These are phyloP conservation scores for Bugulina stolonifera DNA, from an alignment of 2,888 invertebrate genomes.

Conservation along the genomic window DNA sequence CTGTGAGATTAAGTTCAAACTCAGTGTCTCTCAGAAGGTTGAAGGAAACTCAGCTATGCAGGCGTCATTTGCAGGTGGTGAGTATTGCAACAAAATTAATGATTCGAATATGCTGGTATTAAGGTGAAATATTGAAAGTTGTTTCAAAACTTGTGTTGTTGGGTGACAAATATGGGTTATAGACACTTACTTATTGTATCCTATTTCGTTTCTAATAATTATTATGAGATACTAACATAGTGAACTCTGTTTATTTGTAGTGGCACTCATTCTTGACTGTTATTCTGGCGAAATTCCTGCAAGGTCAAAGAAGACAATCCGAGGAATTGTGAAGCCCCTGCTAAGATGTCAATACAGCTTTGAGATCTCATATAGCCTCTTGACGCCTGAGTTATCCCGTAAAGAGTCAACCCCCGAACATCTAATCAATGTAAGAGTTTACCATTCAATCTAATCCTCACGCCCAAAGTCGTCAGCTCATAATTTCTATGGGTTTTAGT, in stretches of 20 bases:
- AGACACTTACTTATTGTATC: too few species aligned
- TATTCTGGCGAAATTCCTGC: conserved; percentile 43
- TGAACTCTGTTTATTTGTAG: neutral
- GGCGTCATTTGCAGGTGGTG: neutral
- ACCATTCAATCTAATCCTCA: too few species aligned
- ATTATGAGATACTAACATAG: too few species aligned
- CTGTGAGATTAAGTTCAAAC: conserved; percentile 45
- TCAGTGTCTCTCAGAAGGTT: conserved; percentile 41
- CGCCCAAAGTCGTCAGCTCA: too few species aligned
- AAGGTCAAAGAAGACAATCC: conserved; percentile 40
- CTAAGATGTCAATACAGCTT: conserved; percentile 46
- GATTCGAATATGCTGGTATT: too few species aligned
- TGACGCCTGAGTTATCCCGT: conserved; percentile 31
- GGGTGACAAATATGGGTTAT: too few species aligned
- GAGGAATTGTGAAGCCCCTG: conserved; percentile 40
- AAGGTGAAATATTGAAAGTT: too few species aligned
- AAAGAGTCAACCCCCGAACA: neutral
- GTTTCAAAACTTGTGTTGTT: too few species aligned
- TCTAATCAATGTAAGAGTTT: conserved; percentile 6
- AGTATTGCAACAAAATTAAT: too few species aligned
- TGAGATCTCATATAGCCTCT: conserved; percentile 45
- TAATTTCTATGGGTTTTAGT: too few species aligned
- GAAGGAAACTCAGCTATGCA: conserved; percentile 32
- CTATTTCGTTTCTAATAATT: too few species aligned
- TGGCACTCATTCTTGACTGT: conserved; percentile 36